Evolutionary conservation across 2,113 vertebrate species (phyloP).

Genomic region (Anoplopoma fimbria): DNA sequence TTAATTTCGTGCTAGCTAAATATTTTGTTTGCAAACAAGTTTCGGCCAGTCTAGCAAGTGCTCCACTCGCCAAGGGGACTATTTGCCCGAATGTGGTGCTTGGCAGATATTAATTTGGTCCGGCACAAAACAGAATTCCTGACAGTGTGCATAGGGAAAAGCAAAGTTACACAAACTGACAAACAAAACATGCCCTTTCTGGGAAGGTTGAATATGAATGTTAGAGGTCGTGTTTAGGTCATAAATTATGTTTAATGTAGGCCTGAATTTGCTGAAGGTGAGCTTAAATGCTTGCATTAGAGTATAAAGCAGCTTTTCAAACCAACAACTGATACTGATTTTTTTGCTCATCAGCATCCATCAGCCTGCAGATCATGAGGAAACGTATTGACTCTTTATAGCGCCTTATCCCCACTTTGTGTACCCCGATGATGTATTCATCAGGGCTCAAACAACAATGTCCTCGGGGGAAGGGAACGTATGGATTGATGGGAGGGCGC

Average conservation of each 20-base stretch:
- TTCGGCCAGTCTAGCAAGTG: conserved; percentile 7
- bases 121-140: conserved; percentile 8
- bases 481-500: conserved; percentile 21
- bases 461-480: conserved; percentile 31
- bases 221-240: background rate
- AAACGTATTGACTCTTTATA: no score
- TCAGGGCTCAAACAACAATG: conserved; percentile 11
- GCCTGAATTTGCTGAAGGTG: background rate
- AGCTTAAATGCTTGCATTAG: background rate
- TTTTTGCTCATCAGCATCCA: conserved; percentile 11
- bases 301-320: conserved; percentile 18
- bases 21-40: conserved; percentile 43
- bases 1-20: conserved; percentile 24
- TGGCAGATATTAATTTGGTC: background rate
- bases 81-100: conserved; percentile 8
- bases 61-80: conserved; percentile 4
- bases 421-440: conserved; percentile 4
- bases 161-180: background rate
- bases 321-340: conserved; percentile 11
- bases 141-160: background rate
- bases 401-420: conserved; percentile 13
- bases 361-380: no score
- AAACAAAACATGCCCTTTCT: background rate
- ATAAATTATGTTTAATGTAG: background rate
- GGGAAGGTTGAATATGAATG: background rate